Base-by-base conservation (phyloP, 2,888 invertebrate genomes). In the Limnephilus marmoratus region DNA sequence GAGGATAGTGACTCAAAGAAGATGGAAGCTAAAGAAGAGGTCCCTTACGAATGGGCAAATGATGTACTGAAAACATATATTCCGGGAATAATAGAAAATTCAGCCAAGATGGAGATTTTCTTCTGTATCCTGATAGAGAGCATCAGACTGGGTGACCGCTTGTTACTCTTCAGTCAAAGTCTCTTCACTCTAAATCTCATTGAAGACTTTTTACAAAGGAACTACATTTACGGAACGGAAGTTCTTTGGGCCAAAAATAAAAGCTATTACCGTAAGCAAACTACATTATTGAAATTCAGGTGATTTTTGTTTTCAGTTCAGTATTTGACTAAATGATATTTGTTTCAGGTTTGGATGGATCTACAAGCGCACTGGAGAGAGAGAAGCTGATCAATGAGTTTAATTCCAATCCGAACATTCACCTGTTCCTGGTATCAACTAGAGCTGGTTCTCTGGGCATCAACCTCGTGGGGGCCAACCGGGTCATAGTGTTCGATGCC, bases 361-460 rank as follows among this genome's bases (percentile, higher is more conserved):
- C 99, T 81, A 99, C 99, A 0, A 98, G 98, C 94, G 99, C 99
- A 0, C 96, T 98, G 93, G 99, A 99, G 95, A 96, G 99, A 93
- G 99, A 99, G 95, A 98, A 98, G 95, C 96, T 99, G 41, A 99
- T 99, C 93, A 99, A 99, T 95, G 98, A 99, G 95, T 99, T 99
- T 95, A 99, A 99, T 95, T 97, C 97, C 0, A 99, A 99, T 95
- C 97, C 97, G 1, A 97, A 97, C 94, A 97, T 99, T 90, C 98
- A 98, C 95, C 95, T 99, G 93, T 99, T 99, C 95, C 96, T 99
- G 91, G 99, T 99, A 82, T 99, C 99, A 0, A 99, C 99, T 0
- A 97, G 99, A 94, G 99, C 99, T 81, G 99, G 99, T 1, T 99
- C 99, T 24, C 96, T 99, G 68, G 99, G 99, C 13, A 99, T 99